Evolutionary conservation across 2,797 vertebrate genomes (phyloP), one percentile per base, ranked within the genome.

Genomic region (Novumbra hubbsi): DNA sequence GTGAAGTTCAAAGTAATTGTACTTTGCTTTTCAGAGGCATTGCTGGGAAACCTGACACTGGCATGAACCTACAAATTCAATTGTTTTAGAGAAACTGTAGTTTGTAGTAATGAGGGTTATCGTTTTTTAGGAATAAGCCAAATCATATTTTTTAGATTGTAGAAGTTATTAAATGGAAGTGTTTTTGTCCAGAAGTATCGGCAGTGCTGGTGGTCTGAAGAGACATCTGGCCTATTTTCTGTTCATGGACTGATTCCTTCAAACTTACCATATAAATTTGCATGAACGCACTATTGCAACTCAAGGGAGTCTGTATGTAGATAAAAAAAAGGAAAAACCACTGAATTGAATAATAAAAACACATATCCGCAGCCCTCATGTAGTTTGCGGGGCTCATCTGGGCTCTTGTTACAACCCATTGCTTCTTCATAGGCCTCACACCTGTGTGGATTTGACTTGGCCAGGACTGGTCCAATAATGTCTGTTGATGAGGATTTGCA

Each of bases 1-100:
- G 88, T 77, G 79, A 69, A 70, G 82, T 73, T 73, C 27, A 73
- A 85, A 85, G 87, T 85, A 30, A 50, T 30, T 86, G 90, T 87
- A 75, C 86, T 86, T 83, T 87, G 86, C 88, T 87, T 89, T 91
- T 89, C 90, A 86, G 83, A 85, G 77, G 78, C 76, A 83, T 72
- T 73, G 81, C 80, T 62, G 70, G 70, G 57, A 83, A 81, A 86
- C 65, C 34, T 38, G 83, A 83, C 86, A 88, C 86, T 88, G 88
- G 78, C 80, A 81, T 77, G 66, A 74, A 75, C 86, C 75, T 77
- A 76, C 72, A 90, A 91, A 91, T 90, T 84, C 83, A 86, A 89
- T 76, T 81, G 88, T 87, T 89, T 89, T 87, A 89, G 85, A 71
- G 19, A 55, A 21, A 21, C 30, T 71, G 19, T 34, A 38, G 17